A percentile compares a stretch with the other conserved stretches of the same genome.
Evolutionary conservation across 2,113 vertebrate genomes (phyloP).

Genomic region (Channa argus): DNA sequence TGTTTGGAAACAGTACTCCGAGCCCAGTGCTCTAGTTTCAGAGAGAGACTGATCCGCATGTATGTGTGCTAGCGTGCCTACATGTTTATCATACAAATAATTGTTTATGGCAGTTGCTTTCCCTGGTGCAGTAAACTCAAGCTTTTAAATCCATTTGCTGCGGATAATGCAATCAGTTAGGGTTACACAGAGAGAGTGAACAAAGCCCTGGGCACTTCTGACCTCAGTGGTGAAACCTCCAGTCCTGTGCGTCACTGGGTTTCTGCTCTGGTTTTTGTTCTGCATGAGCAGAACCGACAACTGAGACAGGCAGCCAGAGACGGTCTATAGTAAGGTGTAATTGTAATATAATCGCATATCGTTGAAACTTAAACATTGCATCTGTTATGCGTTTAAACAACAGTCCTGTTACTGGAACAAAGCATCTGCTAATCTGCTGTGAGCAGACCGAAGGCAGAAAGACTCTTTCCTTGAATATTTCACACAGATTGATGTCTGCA

Average conservation of each 20-base stretch:
- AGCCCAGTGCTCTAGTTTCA: slow-evolving; percentile 57
- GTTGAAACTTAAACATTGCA: background rate
- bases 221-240: slow-evolving; percentile 57
- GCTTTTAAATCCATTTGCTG: slow-evolving; percentile 70
- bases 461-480: background rate
- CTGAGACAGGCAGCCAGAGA: slow-evolving; percentile 14
- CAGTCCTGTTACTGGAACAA: background rate
- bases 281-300: slow-evolving; percentile 11
- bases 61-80: slow-evolving; percentile 15
- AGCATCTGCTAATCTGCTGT: background rate
- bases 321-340: background rate
- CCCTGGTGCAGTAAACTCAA: slow-evolving; percentile 68
- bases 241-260: slow-evolving; percentile 40
- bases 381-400: background rate
- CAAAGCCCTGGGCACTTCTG: slow-evolving; percentile 45
- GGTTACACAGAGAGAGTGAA: slow-evolving; percentile 43
- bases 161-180: slow-evolving; percentile 66
- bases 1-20: slow-evolving; percentile 53
- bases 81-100: slow-evolving; percentile 66
- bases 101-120: slow-evolving; percentile 69
- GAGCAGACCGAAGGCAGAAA: background rate
- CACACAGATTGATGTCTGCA: too few species aligned
- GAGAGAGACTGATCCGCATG: background rate
- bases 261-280: slow-evolving; percentile 50
- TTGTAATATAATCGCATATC: background rate